Evolutionary conservation across 2,888 invertebrate genomes (phyloP).

Genomic region (Reticulitermes lucifugus): DNA sequence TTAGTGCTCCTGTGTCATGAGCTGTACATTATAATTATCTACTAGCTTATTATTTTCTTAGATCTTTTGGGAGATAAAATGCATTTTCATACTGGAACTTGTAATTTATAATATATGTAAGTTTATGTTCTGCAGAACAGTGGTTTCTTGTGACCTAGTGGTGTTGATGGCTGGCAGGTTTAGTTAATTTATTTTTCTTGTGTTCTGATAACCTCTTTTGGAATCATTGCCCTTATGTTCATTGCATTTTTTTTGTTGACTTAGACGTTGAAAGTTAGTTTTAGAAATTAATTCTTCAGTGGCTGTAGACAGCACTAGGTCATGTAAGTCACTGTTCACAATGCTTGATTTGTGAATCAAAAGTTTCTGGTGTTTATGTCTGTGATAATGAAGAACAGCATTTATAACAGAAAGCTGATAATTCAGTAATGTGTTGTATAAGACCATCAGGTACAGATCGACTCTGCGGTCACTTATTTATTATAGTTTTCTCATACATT

Average conservation of each 20-base stretch:
- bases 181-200: background rate
- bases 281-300: too few relatives aligned
- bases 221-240: too few relatives aligned
- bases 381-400: background rate
- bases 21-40: background rate
- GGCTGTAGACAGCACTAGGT: background rate
- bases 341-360: background rate
- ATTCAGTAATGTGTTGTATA: too few relatives aligned
- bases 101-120: background rate
- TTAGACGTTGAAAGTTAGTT: too few relatives aligned
- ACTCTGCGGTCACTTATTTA: too few relatives aligned
- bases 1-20: background rate
- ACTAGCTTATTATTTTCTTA: conserved; percentile 24
- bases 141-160: background rate
- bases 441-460: too few relatives aligned
- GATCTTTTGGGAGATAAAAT: background rate
- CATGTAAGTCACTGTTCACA: background rate
- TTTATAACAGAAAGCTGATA: too few relatives aligned
- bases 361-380: background rate
- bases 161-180: background rate
- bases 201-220: background rate
- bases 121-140: background rate
- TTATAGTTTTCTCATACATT: too few relatives aligned
- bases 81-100: background rate
- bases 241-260: too few relatives aligned